phyloP scores from a whole-genome alignment of 2,888 invertebrate species.

The Parnassius smintheus region DNA sequence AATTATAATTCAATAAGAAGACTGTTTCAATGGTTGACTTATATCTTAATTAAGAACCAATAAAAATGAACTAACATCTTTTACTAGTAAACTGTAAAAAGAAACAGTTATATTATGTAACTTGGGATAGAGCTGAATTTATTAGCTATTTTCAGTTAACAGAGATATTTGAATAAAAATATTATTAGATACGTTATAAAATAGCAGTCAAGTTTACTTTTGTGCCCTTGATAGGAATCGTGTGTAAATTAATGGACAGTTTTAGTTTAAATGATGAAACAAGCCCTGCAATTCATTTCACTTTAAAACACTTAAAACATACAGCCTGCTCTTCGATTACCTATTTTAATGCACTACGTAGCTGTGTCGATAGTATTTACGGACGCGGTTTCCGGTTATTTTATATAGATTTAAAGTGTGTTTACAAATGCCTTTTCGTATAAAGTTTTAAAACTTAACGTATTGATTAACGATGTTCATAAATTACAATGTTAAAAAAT shows the following conservation, averaged over 20 bases:
- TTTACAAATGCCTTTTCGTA: conserved; percentile 12
- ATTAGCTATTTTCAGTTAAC: not conserved
- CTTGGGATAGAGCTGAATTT: too few relatives aligned
- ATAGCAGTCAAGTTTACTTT: conserved; percentile 15
- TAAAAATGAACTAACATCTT: too few relatives aligned
- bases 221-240: conserved; percentile 24
- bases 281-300: conserved; percentile 11
- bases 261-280: conserved; percentile 16
- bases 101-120: too few relatives aligned
- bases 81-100: too few relatives aligned
- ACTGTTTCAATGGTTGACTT: too few relatives aligned
- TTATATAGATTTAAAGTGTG: conserved; percentile 2
- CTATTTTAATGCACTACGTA: not conserved
- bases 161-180: not conserved
- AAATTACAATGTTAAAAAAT: conserved; percentile 8
- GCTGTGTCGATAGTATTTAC: conserved; percentile 6
- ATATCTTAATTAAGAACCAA: too few relatives aligned
- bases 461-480: conserved; percentile 7
- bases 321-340: conserved; percentile 9
- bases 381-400: not conserved
- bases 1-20: too few relatives aligned
- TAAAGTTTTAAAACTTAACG: conserved; percentile 3
- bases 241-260: conserved; percentile 1
- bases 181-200: not conserved
- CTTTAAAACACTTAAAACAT: conserved; percentile 11